A percentile compares a stretch with the other conserved stretches of the same genome.
These are phyloP conservation scores for Styela clava DNA, from an alignment of 23 tunicate genomes.

Conservation along the genomic window DNA sequence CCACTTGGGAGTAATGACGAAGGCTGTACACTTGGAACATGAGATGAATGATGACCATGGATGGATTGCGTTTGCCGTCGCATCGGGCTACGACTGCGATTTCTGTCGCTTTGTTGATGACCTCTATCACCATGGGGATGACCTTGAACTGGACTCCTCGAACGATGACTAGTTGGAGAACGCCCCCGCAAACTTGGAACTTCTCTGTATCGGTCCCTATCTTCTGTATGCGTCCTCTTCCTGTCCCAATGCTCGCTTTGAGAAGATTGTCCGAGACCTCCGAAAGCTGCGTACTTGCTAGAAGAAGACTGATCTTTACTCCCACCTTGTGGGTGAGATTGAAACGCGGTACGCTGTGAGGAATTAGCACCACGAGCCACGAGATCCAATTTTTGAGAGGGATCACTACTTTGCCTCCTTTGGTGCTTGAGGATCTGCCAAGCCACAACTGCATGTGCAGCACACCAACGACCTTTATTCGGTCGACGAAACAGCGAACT, in stretches of 20 bases:
- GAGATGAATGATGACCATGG: background rate
- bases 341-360: conserved; percentile 19
- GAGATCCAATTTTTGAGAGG: conserved; percentile 8
- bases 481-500: conserved; percentile 1
- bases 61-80: background rate
- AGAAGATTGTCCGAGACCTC: conserved; percentile 19
- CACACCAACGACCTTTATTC: conserved; percentile 80
- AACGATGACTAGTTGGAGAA: conserved; percentile 1
- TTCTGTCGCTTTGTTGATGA: background rate
- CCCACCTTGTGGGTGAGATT: conserved; percentile 10
- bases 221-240: background rate
- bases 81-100: background rate
- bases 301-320: background rate
- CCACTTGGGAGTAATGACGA: conserved; percentile 3
- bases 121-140: background rate
- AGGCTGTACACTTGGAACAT: background rate
- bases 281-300: conserved; percentile 8
- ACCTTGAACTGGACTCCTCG: conserved; percentile 13
- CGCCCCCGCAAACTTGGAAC: background rate
- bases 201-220: background rate
- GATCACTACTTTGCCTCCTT: conserved; percentile 23
- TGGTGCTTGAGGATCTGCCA: conserved; percentile 59
- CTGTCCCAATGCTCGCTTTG: background rate
- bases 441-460: conserved; percentile 77
- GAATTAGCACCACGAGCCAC: background rate